phyloP scores from a whole-genome alignment of 64 coral and sea anemone species.

The Pocillopora damicornis region DNA sequence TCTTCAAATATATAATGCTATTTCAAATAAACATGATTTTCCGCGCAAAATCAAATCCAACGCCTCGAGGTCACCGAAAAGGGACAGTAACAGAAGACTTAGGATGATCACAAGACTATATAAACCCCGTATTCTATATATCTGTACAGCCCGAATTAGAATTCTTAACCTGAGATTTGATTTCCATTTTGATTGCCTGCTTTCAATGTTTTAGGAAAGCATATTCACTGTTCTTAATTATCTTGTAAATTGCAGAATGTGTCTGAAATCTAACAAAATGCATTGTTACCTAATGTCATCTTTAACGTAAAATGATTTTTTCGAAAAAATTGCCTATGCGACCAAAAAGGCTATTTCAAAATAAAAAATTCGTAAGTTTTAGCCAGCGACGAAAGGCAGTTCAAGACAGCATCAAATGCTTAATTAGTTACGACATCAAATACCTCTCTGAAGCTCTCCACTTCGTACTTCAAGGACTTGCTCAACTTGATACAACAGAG shows the following conservation, averaged over 20 bases:
- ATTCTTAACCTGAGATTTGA: conserved; percentile 7
- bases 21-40: conserved; percentile 4
- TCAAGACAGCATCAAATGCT: background rate
- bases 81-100: conserved; percentile 13
- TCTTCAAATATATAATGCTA: conserved; percentile 14
- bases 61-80: background rate
- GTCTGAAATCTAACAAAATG: background rate
- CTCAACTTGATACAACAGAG: conserved; percentile 31
- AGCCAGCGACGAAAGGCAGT: background rate
- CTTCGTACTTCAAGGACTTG: conserved; percentile 44
- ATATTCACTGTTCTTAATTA: background rate
- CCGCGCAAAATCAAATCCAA: background rate
- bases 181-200: background rate
- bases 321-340: background rate
- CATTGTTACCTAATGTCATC: background rate
- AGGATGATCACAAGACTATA: conserved; percentile 7
- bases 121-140: background rate
- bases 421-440: conserved; percentile 11
- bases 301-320: background rate
- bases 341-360: background rate
- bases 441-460: conserved; percentile 43
- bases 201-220: background rate
- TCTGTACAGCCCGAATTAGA: background rate
- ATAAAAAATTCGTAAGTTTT: background rate
- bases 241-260: background rate